Evolutionary conservation across 2,888 invertebrate genomes (phyloP), one percentile per base, ranked within the genome.

Genomic region (Camptogramma bilineatum): DNA sequence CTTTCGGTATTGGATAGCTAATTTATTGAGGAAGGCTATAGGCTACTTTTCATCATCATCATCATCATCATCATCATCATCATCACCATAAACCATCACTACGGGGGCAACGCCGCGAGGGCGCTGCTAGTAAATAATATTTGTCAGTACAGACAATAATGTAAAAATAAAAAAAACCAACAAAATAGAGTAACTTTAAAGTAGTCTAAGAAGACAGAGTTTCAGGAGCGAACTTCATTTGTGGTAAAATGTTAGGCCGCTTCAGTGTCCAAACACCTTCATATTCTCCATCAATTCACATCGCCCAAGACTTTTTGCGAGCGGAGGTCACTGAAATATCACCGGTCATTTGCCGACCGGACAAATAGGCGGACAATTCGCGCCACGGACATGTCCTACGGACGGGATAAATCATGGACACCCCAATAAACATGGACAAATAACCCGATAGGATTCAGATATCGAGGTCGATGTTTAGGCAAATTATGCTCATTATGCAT

Each of bases 281-380:
- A 44, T 16, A 51, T 55, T 61, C 53, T 50, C 34, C 46, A 56
- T 34, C 62, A 62, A 46, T 56, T 50, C 54, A 18, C 42, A 54
- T 59, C 34, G 52, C 46, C 44, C 42, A 28, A 55, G 39, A 47
- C 48, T 61, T 53, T 61, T 61, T 52, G 60, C 44, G 52, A 64
- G 34, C 34, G 42, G 66, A 77, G 79, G 81, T 76, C 77, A 63
- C 70, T 84, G 84, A 87, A 79, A 79, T 83, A 87, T 86, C 74
- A 71, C 81, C 78, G 77, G 78, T 77, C 84, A 84, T 86, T 86
- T 79, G 73, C 78, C 69, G 74, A 76, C 69, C 70, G 82, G 84
- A 87, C 82, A 87, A 87, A 86, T 85, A 81, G 75, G 76, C 70
- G 81, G 78, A 81, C 80, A 84, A 82, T 82, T 85, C 77, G 69